Base-by-base conservation (phyloP, 2,113 vertebrate genomes). In the Epinephelus moara region DNA sequence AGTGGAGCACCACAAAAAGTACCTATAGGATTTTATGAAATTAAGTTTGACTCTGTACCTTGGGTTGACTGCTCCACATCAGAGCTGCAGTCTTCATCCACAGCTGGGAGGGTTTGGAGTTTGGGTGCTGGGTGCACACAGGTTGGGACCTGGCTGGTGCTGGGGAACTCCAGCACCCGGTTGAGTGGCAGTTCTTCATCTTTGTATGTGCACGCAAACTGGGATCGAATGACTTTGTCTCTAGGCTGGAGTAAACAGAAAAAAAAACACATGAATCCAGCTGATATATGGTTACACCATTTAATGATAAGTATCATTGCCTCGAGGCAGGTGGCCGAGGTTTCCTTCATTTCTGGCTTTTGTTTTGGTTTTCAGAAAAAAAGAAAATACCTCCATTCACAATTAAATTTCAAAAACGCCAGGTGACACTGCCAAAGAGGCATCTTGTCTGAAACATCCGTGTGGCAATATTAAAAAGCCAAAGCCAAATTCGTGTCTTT, bases 161-260 rank as follows among this genome's bases (percentile, higher is more conserved):
- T 92, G 14, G 86, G 92, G 81, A 96, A 96, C 21, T 86, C 80
- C 90, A 95, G 85, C 67, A 95, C 89, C 1, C 95, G 93, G 82
- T 85, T 95, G 13, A 95, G 90, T 7, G 93, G 93, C 53, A 59
- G 84, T 1, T 96, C 93, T 2, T 94, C 92, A 0, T 96, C 97
- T 85, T 93, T 95, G 75, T 99, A 99, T 0, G 97, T 99, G 91
- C 97, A 99, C 53, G 97, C 96, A 93, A 99, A 99, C 89, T 99
- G 98, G n/a, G 98, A 99, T 73, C 95, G 96, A 81, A 99, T 93
- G 81, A 91, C 94, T 78, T 86, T 88, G 50, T 95, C 94, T 55
- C 85, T 95, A 72, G 94, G 80, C 98, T 99, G 91, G 21, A 93
- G 75, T 70, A 62, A 79, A 86, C 30, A 59, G n/a, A 6, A 23